Base-by-base conservation (phyloP, 2,888 invertebrate genomes). In the Cheilosia pagana region DNA sequence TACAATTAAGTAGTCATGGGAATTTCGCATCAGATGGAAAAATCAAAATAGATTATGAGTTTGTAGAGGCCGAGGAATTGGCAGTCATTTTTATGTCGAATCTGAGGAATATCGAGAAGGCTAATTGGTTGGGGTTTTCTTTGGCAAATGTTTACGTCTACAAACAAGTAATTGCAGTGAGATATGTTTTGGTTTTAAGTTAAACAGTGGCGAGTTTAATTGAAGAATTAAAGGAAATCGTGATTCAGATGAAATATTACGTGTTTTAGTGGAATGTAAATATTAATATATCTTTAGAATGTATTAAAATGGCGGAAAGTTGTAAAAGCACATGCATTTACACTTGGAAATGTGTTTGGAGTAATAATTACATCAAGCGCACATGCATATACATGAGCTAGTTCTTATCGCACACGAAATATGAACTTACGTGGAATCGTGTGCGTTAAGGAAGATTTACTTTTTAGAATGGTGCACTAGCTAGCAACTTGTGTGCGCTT, bases 1-100 rank as follows among this genome's bases (percentile, higher is more conserved):
- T 16, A 8, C 53, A 53, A 41, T 43, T n/a, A 50, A 21, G 50
- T 28, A 71, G 63, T 78, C 78, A 78, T 78, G 45, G 70, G 63
- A 63, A 77, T 70, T 77, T 63, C 39, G 45, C 68, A 43, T 35
- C 48, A 21, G 45, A 31, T 50, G 43, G 35, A 25, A 45, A 14
- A 12, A 31, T 74, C 7, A 31, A 76, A 76, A 76, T 76, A 76
- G 68, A 76, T 60, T 57, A 10, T 35, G 19, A 57, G 12, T 35
- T 41, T 23, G 39, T 53, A 35, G 67, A 68, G 67, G 53, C 59
- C 59, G 67, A 67, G 59, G 67, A 67, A 41, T 65, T 65, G 62
- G 53, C 72, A 50, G 19, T 23, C 45, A 10, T 19, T 43, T 35
- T 41, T 7, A 19, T 45, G 16, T 4, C 39, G 23, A 10, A 25